Evolutionary conservation across 1,140 invertebrate genomes (phyloP).

Genomic region (Meloidogyne hapla): DNA sequence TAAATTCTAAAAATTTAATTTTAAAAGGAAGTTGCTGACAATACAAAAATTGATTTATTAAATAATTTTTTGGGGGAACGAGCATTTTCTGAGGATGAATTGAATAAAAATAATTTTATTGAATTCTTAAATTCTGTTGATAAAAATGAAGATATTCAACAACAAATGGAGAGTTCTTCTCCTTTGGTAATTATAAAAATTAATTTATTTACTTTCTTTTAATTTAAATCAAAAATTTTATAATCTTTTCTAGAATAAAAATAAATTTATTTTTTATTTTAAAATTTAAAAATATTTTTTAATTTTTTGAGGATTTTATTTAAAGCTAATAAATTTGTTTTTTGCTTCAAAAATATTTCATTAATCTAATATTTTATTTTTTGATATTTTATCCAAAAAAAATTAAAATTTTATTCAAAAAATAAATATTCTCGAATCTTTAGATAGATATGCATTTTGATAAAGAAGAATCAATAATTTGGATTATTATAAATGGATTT

Average conservation of each 20-base stretch:
- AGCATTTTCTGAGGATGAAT: background rate
- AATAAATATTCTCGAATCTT: background rate
- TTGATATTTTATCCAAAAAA: too few relatives aligned
- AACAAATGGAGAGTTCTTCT: background rate
- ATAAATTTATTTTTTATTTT: too few relatives aligned
- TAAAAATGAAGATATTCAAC: background rate
- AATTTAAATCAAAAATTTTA: too few relatives aligned
- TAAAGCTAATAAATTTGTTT: too few relatives aligned
- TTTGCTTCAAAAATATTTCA: too few relatives aligned
- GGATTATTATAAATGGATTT: conserved; percentile 30
- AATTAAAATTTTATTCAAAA: background rate
- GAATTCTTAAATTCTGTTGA: background rate
- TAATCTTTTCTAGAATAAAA: too few relatives aligned
- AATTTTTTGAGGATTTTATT: too few relatives aligned
- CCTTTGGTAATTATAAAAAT: background rate
- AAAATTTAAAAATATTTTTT: too few relatives aligned
- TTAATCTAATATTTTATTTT: too few relatives aligned
- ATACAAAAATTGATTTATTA: conserved; percentile 20
- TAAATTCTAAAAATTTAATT: background rate
- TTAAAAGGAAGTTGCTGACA: conserved; percentile 19
- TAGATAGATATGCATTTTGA: conserved; percentile 28
- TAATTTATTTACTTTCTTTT: background rate
- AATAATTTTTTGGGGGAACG: conserved; percentile 14
- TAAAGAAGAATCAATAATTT: conserved; percentile 21
- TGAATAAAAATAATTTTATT: background rate